Evolutionary conservation across 2,113 vertebrate genomes (phyloP).

Genomic region (Aphyosemion australe): DNA sequence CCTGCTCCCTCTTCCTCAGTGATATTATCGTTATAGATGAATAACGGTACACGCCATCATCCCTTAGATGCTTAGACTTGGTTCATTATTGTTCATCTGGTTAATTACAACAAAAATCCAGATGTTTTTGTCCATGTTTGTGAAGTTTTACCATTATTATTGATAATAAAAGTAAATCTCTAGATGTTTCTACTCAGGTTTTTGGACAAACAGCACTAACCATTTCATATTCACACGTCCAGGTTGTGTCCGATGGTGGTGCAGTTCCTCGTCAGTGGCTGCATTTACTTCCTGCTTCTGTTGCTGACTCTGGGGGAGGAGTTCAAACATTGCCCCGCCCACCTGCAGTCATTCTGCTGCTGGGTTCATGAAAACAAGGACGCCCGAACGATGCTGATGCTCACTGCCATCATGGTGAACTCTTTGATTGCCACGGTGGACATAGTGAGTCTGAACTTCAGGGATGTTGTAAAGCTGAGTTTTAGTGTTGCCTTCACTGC

Average conservation of each 20-base stretch:
- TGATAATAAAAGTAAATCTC: too few species aligned
- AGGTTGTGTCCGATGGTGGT: slow-evolving; percentile 48
- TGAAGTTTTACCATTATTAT: too few species aligned
- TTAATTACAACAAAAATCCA: too few species aligned
- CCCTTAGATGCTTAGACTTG: too few species aligned
- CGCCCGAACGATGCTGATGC: slow-evolving; percentile 87
- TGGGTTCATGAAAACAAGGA: slow-evolving; percentile 92
- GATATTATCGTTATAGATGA: too few species aligned
- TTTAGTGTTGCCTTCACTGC: background rate
- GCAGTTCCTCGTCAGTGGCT: slow-evolving; percentile 84
- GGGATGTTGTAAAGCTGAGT: background rate
- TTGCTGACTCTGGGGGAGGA: slow-evolving; percentile 89
- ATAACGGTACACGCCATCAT: too few species aligned
- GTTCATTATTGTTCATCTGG: too few species aligned
- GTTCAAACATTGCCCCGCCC: slow-evolving; percentile 87
- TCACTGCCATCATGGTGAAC: slow-evolving; percentile 89
- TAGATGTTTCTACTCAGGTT: too few species aligned
- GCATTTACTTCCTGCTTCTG: slow-evolving; percentile 84
- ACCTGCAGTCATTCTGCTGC: slow-evolving; percentile 89
- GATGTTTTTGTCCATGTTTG: too few species aligned
- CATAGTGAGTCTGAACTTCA: slow-evolving; percentile 33
- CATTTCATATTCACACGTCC: background rate
- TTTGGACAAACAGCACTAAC: too few species aligned
- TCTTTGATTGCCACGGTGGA: slow-evolving; percentile 81
- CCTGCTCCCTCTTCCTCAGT: too few species aligned